Evolutionary conservation across 2,888 invertebrate species (phyloP), one percentile per base, ranked within the genome.

Genomic region (Steinernema hermaphroditum): DNA sequence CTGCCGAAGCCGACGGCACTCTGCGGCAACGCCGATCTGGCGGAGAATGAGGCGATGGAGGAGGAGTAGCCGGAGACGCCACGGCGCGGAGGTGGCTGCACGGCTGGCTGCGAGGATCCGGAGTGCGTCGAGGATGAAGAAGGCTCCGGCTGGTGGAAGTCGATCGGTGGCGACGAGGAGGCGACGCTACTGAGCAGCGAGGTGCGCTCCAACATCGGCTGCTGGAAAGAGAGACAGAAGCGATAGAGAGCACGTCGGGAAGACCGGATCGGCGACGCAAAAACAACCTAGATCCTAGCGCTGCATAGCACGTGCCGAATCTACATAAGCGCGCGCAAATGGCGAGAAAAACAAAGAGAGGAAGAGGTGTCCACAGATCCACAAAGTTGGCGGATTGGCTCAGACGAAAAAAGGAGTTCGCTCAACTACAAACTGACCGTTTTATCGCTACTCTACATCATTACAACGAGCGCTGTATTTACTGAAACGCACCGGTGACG

Each of bases 201-300:
- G 12, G 54, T 27, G 54, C 54, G 54, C 54, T 54, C 54, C 54
- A 54, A 54, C 54, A 54, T 54, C 54, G 54, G 24, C 27, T 49
- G 49, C 49, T 54, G 54, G 54, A 54, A 54, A 37, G 37, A n/a
- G n/a, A 37, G n/a, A 46, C 46, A 46, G 19, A 46, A 46, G 46
- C 46, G 46, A 46, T 46, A 46, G 19, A 46, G 46, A 46, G 46
- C n/a, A 16, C 16, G 46, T 14, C 41, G 41, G 41, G 49, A 16
- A 54, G 54, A 54, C 54, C 54, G 54, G 54, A 54, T 54, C 9
- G 54, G 4, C 54, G 54, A 22, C 27, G 16, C 22, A 27, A 27
- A 14, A 12, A 54, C 4, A 8, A 24, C 24, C 4, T 54, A 8
- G n/a, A 12, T 27, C 16, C 22, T 12, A 24, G 4, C 16, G 22